These are phyloP conservation scores for Corapipo altera DNA, from an alignment of 2,113 vertebrate genomes.

Conservation along the genomic window DNA sequence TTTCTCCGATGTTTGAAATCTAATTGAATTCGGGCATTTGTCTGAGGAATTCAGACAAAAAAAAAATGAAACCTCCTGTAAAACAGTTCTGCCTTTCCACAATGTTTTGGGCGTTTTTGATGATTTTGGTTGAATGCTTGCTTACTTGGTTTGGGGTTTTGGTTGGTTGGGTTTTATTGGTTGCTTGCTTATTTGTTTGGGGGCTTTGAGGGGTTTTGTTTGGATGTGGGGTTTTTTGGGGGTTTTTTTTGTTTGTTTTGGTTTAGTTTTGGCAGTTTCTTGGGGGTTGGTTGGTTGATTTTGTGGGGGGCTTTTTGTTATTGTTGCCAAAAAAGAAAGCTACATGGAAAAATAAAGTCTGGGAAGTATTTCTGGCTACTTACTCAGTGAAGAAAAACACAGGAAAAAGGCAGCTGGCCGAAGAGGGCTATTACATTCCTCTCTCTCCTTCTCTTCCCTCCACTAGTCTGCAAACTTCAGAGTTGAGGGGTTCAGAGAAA, in stretches of 20 bases:
- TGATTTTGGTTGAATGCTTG: background rate
- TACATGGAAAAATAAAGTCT: background rate
- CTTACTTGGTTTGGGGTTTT: background rate
- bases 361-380: background rate
- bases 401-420: background rate
- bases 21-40: background rate
- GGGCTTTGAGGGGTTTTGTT: too few species aligned
- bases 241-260: background rate
- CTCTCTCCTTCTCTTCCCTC: background rate
- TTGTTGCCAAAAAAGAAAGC: background rate
- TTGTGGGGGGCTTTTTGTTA: background rate
- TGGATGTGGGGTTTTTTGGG: background rate
- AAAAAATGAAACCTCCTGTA: background rate
- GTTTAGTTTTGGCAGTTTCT: background rate
- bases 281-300: background rate
- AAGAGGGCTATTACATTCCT: background rate
- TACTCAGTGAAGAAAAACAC: background rate
- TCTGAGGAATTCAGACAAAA: background rate
- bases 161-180: background rate
- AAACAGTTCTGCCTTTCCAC: background rate
- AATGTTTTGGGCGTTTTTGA: background rate
- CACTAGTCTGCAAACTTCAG: accelerated
- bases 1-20: background rate
- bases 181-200: background rate
- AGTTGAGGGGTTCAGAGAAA: background rate